Conservation (phyloP, 1,140 invertebrate genomes). For the Drosophila lacertosa region DNA sequence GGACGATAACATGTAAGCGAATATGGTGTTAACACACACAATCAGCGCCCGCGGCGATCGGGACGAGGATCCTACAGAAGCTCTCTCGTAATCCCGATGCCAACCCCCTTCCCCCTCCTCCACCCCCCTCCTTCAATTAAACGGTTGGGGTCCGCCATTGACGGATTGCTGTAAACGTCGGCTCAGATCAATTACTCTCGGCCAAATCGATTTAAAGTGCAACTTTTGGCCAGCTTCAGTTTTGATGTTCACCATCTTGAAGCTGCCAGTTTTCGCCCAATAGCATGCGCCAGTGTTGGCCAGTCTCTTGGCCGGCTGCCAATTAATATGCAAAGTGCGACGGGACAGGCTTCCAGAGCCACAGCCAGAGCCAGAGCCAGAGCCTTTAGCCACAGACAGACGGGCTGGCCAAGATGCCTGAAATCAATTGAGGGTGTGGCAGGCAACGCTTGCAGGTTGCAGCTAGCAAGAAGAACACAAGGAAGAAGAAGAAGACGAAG, state of each 20-base stretch:
- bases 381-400: constrained; percentile 6
- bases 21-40: constrained; percentile 80
- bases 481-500: no score
- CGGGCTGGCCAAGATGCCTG: constrained; percentile 60
- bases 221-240: constrained; percentile 7
- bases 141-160: constrained; percentile 35
- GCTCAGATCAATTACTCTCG: constrained; percentile 77
- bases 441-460: constrained; percentile 67
- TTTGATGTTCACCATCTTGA: constrained; percentile 75
- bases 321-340: constrained; percentile 79
- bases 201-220: constrained; percentile 69
- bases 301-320: constrained; percentile 41
- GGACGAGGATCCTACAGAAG: constrained; percentile 73
- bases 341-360: neutral
- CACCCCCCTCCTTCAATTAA: no score
- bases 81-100: constrained; percentile 59
- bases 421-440: constrained; percentile 77
- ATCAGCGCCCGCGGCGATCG: constrained; percentile 56
- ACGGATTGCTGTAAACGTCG: constrained; percentile 59
- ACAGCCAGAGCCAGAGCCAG: neutral
- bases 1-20: constrained; percentile 76
- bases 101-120: no score
- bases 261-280: constrained; percentile 68
- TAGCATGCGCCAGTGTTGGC: constrained; percentile 72
- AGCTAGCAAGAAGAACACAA: no score